Evolutionary conservation across 2,113 vertebrate species (phyloP).

Genomic region (Mugil cephalus): DNA sequence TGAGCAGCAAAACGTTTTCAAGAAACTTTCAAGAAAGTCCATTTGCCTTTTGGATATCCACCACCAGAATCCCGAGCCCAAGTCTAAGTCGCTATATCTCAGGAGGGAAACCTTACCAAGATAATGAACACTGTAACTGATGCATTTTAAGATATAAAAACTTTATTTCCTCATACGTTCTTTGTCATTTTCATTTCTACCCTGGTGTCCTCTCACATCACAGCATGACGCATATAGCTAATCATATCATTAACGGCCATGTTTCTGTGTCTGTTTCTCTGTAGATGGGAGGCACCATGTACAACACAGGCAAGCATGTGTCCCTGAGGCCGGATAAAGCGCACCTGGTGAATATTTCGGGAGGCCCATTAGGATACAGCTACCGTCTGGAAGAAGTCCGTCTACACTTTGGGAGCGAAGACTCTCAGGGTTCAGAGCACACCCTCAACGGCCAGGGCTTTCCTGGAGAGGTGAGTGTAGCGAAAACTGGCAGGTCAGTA

Average conservation of each 20-base stretch:
- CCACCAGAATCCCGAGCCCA: too few relatives aligned
- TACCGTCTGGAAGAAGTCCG: constrained; percentile 94
- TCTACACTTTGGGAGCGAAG: constrained; percentile 94
- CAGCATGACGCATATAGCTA: background rate
- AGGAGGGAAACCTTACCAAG: too few relatives aligned
- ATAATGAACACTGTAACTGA: background rate
- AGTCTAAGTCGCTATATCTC: too few relatives aligned
- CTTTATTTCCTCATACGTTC: too few relatives aligned
- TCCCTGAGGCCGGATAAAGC: constrained; percentile 93
- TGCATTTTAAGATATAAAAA: background rate
- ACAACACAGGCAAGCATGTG: constrained; percentile 95
- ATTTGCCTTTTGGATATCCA: too few relatives aligned
- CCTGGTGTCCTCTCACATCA: background rate
- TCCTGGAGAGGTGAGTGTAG: constrained; percentile 95
- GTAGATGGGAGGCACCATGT: constrained; percentile 95
- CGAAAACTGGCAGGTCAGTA: too few relatives aligned
- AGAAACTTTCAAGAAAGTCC: too few relatives aligned
- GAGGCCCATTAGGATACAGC: constrained; percentile 94
- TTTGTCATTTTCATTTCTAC: background rate
- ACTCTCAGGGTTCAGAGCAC: constrained; percentile 93
- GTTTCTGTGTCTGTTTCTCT: constrained; percentile 7
- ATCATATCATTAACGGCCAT: constrained; percentile 1
- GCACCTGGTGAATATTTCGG: constrained; percentile 94
- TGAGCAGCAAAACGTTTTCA: too few relatives aligned
- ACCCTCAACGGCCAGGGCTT: constrained; percentile 95